These are phyloP conservation scores for Cinclus mexicanus DNA, from an alignment of 2,113 vertebrate species.

Conservation along the genomic window DNA sequence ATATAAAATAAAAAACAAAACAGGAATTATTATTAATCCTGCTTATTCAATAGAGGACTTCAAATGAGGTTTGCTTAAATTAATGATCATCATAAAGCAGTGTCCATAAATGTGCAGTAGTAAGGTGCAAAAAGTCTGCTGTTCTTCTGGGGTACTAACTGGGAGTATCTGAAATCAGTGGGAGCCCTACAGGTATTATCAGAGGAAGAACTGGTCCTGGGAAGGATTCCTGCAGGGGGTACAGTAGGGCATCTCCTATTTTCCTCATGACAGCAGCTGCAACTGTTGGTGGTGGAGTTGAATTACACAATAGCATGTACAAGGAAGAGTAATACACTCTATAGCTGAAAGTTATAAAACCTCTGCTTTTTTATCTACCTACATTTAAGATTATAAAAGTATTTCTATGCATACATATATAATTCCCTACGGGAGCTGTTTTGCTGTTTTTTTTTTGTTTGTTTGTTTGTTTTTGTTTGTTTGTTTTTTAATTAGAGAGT, in stretches of 20 bases:
- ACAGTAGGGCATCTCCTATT: not conserved
- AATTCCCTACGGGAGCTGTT: not conserved
- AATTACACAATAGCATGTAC: not conserved
- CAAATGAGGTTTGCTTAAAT: not conserved
- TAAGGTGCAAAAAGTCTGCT: not conserved
- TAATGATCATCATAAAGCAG: not conserved
- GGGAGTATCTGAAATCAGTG: not conserved
- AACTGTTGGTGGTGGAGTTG: not conserved
- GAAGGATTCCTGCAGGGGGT: not conserved
- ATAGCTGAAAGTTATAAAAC: not conserved
- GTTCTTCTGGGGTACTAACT: not conserved
- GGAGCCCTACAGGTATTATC: not conserved
- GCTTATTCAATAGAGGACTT: not conserved
- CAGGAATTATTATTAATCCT: not conserved
- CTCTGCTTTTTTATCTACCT: not conserved
- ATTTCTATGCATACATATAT: not conserved
- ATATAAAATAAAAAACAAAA: not conserved
- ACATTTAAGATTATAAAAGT: not conserved
- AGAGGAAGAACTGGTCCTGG: not conserved
- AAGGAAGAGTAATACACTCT: not conserved
- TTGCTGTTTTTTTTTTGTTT: not conserved
- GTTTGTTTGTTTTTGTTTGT: not conserved
- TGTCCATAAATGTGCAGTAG: not conserved
- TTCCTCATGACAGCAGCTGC: not conserved
- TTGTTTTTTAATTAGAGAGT: not conserved